Conservation (phyloP, 2,797 vertebrate genomes). For the Channallabes apus region DNA sequence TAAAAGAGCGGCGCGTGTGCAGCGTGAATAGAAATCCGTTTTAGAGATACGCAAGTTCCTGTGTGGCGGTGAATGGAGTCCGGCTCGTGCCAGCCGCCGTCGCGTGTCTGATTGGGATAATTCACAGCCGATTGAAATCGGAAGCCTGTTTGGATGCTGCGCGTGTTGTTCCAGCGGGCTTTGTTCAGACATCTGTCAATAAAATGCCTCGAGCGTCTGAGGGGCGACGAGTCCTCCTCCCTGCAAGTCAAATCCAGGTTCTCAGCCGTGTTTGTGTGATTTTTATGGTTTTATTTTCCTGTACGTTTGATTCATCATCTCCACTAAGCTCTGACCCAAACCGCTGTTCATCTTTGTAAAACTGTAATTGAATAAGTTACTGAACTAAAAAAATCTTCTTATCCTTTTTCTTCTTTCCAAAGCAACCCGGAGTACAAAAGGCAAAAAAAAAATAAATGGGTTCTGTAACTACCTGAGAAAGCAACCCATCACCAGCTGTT, state of each 20-base stretch:
- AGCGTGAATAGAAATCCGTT: constrained; percentile 66
- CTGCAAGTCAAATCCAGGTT: constrained; percentile 54
- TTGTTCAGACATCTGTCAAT: constrained; percentile 75
- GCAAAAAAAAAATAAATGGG: constrained; percentile 73
- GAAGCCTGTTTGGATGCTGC: constrained; percentile 59
- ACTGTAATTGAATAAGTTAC: constrained; percentile 83
- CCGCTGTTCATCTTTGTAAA: constrained; percentile 75
- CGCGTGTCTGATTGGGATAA: constrained; percentile 62
- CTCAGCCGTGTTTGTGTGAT: constrained; percentile 51
- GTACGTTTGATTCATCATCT: constrained; percentile 12
- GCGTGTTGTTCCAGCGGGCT: constrained; percentile 62
- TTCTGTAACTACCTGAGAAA: constrained; percentile 90
- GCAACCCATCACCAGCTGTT: constrained; percentile 96
- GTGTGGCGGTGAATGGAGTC: constrained; percentile 55
- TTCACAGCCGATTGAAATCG: constrained; percentile 50
- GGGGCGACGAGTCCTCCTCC: constrained; percentile 62
- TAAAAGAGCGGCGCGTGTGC: constrained; percentile 61
- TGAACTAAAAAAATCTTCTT: constrained; percentile 73
- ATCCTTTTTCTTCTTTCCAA: constrained; percentile 60
- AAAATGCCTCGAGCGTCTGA: constrained; percentile 64
- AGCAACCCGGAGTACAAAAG: constrained; percentile 22
- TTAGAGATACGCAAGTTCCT: constrained; percentile 62
- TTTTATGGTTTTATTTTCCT: not conserved
- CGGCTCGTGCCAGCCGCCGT: constrained; percentile 56
- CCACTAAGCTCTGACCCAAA: constrained; percentile 66